Evolutionary conservation across 2,113 vertebrate species (phyloP), one percentile per base, ranked within the genome.

Genomic region (Actenoides lindsayi): DNA sequence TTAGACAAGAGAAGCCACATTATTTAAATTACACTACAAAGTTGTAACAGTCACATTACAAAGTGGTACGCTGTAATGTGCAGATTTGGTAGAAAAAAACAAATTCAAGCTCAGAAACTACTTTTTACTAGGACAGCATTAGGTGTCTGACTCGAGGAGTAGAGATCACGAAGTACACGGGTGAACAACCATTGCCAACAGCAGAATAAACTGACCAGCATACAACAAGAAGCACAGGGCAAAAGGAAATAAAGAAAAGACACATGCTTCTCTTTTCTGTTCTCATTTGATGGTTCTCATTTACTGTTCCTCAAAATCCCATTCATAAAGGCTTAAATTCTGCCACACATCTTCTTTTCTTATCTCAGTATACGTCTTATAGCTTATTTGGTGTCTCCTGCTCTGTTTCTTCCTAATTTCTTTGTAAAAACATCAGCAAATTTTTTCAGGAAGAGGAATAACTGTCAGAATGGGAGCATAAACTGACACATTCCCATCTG

Each of bases 391-490:
- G 19, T 30, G 82, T 62, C 67, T 73, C 57, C 69, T 53, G 50
- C 42, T 82, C 57, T 65, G n/a, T 67, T 54, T 81, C 56, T 91
- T 88, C 31, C 39, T n/a, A 33, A 73, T 42, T 73, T 74, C 48
- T 70, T 64, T 46, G 25, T 31, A 37, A 89, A 96, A 96, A 65
- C 31, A 71, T 50, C 48, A 84, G 33, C 83, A 92, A 54, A 48
- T 83, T 90, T 84, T 84, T 89, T 74, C 46, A 59, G 27, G 33
- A 87, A 87, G 67, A 83, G 33, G 41, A 91, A 54, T 67, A 75
- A 90, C 63, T 95, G 78, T 90, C 87, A 97, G 96, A 96, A 63
- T 25, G n/a, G 85, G 70, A 95, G 77, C 76, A 21, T 86, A 94
- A 96, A 92, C 60, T 4, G 3, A 89, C 87, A 89, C 11, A 35